A percentile compares a stretch with the other conserved stretches of the same genome.
Conservation (phyloP, 1,140 invertebrate genomes). For the Caenorhabditis remanei region DNA sequence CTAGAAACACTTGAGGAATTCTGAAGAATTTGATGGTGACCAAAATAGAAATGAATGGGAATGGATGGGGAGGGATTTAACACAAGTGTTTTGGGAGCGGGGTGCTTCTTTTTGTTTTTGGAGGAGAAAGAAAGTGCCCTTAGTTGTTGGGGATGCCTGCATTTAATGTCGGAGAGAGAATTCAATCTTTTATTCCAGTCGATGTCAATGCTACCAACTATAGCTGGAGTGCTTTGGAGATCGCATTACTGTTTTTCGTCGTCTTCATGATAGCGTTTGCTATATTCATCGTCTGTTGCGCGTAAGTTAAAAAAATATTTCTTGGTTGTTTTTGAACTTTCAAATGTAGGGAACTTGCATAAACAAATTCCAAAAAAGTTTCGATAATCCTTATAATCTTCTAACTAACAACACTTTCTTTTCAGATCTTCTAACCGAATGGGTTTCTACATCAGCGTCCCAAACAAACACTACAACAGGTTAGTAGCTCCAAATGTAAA, state of each 20-base stretch:
- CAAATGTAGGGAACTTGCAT: too few species aligned
- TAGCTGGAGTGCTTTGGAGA: slow-evolving; percentile 38
- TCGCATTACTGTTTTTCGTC: slow-evolving; percentile 23
- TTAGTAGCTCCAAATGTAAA: background rate
- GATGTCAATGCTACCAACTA: slow-evolving; percentile 52
- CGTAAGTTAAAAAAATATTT: slow-evolving; percentile 43
- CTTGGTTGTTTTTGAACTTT: background rate
- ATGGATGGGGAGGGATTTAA: background rate
- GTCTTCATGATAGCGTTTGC: slow-evolving; percentile 45
- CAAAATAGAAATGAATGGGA: background rate
- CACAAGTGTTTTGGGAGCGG: slow-evolving; percentile 49
- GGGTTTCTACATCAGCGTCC: slow-evolving; percentile 41
- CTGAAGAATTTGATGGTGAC: background rate
- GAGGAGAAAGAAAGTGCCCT: background rate
- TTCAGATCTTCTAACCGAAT: slow-evolving; percentile 6
- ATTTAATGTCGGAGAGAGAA: background rate
- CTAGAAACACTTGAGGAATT: slow-evolving; percentile 31
- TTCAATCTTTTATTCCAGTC: slow-evolving; percentile 26
- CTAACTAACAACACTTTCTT: background rate
- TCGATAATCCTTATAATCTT: background rate
- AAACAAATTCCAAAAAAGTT: background rate
- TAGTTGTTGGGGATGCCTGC: slow-evolving; percentile 15
- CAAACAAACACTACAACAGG: slow-evolving; percentile 51
- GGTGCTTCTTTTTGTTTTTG: slow-evolving; percentile 6
- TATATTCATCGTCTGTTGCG: slow-evolving; percentile 45